Evolutionary conservation across 2,113 vertebrate genomes (phyloP).

Genomic region (Callospermophilus lateralis): DNA sequence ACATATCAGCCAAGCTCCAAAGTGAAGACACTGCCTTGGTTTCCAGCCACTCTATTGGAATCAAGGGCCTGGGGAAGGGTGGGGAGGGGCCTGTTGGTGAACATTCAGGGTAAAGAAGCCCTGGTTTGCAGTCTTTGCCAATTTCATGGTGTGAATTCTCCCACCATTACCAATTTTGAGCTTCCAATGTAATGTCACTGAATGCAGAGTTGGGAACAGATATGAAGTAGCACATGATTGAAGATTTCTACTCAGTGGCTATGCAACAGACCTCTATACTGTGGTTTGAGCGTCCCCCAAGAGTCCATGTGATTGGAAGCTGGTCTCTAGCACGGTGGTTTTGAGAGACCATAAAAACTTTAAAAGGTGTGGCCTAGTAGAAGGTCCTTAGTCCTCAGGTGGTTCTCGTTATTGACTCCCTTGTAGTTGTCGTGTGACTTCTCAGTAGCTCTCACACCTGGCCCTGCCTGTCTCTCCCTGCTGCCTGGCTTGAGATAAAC

Average conservation of each 20-base stretch:
- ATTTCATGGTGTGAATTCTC: constrained; percentile 23
- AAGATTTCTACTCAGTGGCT: background rate
- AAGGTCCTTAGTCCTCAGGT: background rate
- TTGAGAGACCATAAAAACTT: background rate
- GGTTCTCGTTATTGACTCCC: background rate
- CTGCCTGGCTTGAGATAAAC: background rate
- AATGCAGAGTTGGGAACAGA: background rate
- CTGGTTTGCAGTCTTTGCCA: background rate
- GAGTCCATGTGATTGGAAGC: background rate
- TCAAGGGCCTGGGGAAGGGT: no score
- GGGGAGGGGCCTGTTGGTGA: background rate
- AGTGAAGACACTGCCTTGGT: background rate
- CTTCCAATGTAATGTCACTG: background rate
- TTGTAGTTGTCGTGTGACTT: background rate
- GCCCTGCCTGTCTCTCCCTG: background rate
- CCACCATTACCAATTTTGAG: background rate
- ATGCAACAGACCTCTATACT: background rate
- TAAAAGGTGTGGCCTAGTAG: background rate
- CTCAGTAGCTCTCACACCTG: background rate
- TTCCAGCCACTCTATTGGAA: constrained; percentile 5
- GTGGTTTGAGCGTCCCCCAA: background rate
- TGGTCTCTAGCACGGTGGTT: background rate
- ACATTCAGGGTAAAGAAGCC: background rate
- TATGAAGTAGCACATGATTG: background rate
- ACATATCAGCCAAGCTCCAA: background rate